Percentiles rank a stretch among this genome's conserved stretches.
Conservation (phyloP, 2,888 invertebrate species). For the Pseudeuparius sepicola region DNA sequence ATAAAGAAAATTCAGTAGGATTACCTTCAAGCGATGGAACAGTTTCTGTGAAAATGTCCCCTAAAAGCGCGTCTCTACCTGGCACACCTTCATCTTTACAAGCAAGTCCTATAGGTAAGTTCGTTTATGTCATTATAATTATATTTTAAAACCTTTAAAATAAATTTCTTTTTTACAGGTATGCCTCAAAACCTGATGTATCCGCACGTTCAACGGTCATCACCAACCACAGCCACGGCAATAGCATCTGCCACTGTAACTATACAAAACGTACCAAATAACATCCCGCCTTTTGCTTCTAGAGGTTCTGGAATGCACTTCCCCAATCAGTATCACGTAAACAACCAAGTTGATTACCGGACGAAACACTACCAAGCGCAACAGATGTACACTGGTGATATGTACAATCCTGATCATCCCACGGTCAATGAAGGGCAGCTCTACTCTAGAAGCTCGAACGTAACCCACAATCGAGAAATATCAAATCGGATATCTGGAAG, state of each 20-base stretch:
- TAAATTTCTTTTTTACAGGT: conserved; percentile 19
- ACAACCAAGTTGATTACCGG: conserved; percentile 33
- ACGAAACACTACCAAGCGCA: conserved; percentile 33
- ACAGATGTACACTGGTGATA: conserved; percentile 21
- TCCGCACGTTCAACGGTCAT: conserved; percentile 52
- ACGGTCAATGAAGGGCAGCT: conserved; percentile 33
- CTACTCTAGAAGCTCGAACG: no score
- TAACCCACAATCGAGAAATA: no score
- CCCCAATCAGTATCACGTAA: conserved; percentile 37
- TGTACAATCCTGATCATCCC: conserved; percentile 38
- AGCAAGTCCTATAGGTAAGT: no score
- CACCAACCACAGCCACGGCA: conserved; percentile 57
- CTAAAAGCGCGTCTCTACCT: conserved; percentile 47
- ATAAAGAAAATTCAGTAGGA: conserved; percentile 43
- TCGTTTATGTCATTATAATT: not conserved
- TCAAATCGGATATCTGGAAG: conserved; percentile 28
- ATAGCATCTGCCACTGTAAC: conserved; percentile 46
- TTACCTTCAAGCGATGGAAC: conserved; percentile 36
- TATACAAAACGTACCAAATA: conserved; percentile 47
- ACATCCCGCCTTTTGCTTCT: conserved; percentile 46
- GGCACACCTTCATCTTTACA: conserved; percentile 43
- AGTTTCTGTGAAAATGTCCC: conserved; percentile 45
- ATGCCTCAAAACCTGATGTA: conserved; percentile 40
- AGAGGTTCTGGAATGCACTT: conserved; percentile 40
- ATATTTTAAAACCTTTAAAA: no score